phyloP scores from a whole-genome alignment of 37 sponge, comb jelly and placozoan genomes.

The Spongilla lacustris region DNA sequence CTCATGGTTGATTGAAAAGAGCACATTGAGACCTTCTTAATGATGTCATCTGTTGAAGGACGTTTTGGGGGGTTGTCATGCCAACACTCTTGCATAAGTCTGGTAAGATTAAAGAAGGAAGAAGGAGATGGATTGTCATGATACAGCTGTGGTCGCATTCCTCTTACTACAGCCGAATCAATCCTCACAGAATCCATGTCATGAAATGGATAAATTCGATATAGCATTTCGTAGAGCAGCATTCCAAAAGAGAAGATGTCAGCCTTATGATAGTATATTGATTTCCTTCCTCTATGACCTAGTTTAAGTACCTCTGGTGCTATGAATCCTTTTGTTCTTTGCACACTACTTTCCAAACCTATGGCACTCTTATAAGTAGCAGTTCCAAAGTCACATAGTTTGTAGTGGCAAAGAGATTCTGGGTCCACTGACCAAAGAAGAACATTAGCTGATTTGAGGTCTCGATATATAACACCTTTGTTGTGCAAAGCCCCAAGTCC shows the following conservation, averaged over 20 bases:
- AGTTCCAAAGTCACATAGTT: slow-evolving; percentile 72
- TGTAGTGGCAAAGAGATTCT: slow-evolving; percentile 47
- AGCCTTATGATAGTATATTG: slow-evolving; percentile 44
- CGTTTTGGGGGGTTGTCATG: slow-evolving; percentile 28
- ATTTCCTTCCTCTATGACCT: background rate
- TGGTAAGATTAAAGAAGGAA: slow-evolving; percentile 17
- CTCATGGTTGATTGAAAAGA: slow-evolving; percentile 21
- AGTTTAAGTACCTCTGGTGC: slow-evolving; percentile 52
- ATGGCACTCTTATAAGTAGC: slow-evolving; percentile 40
- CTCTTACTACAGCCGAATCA: slow-evolving; percentile 29
- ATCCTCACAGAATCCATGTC: background rate
- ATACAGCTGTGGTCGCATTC: slow-evolving; percentile 28
- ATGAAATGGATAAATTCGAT: slow-evolving; percentile 44
- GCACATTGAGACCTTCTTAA: background rate
- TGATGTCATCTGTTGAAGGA: slow-evolving; percentile 16
- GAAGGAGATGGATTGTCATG: slow-evolving; percentile 29
- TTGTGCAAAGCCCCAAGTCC: slow-evolving; percentile 57
- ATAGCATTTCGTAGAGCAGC: slow-evolving; percentile 67
- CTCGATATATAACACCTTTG: slow-evolving; percentile 55
- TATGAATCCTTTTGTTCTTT: slow-evolving; percentile 71
- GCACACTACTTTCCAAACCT: slow-evolving; percentile 37
- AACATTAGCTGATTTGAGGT: slow-evolving; percentile 72
- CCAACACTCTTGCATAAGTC: slow-evolving; percentile 60
- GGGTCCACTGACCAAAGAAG: slow-evolving; percentile 63
- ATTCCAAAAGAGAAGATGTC: slow-evolving; percentile 71